A percentile compares a stretch with the other conserved stretches of the same genome.
These are phyloP conservation scores for Spongia lamella DNA, from an alignment of 37 sponge, comb jelly and placozoan genomes.

Conservation along the genomic window DNA sequence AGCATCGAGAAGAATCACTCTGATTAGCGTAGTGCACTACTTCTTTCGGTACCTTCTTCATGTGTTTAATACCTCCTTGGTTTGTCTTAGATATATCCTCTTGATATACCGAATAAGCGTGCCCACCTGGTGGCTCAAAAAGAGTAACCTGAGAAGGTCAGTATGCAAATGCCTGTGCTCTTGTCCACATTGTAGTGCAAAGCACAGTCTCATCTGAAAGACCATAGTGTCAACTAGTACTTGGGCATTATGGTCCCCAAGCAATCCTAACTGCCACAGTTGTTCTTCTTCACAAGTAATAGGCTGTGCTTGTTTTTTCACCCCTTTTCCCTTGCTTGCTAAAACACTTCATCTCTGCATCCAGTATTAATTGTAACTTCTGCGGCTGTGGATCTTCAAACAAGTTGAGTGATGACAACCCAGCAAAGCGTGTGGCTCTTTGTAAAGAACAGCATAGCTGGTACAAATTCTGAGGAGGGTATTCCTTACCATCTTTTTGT, in stretches of 20 bases:
- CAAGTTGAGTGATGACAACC: slow-evolving; percentile 1
- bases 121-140: slow-evolving; percentile 11
- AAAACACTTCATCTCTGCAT: slow-evolving; percentile 22
- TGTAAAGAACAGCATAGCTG: slow-evolving; percentile 16
- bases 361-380: slow-evolving; percentile 4
- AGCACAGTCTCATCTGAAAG: slow-evolving; percentile 17
- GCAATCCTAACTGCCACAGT: slow-evolving; percentile 18
- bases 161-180: slow-evolving; percentile 13
- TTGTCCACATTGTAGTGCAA: slow-evolving; percentile 26
- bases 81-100: slow-evolving; percentile 49
- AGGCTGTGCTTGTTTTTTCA: slow-evolving; percentile 6
- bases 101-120: background rate
- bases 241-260: slow-evolving; percentile 17
- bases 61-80: slow-evolving; percentile 28
- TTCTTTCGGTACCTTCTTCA: slow-evolving; percentile 1
- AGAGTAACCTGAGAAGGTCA: slow-evolving; percentile 9
- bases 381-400: background rate
- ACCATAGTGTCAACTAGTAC: slow-evolving; percentile 25
- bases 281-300: slow-evolving; percentile 29
- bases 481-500: no score
- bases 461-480: no score
- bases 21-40: slow-evolving; percentile 33
- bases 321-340: slow-evolving; percentile 7
- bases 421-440: background rate
- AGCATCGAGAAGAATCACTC: background rate